Conservation (phyloP, 2,797 vertebrate species). For the Pyrrhura leucotis region DNA sequence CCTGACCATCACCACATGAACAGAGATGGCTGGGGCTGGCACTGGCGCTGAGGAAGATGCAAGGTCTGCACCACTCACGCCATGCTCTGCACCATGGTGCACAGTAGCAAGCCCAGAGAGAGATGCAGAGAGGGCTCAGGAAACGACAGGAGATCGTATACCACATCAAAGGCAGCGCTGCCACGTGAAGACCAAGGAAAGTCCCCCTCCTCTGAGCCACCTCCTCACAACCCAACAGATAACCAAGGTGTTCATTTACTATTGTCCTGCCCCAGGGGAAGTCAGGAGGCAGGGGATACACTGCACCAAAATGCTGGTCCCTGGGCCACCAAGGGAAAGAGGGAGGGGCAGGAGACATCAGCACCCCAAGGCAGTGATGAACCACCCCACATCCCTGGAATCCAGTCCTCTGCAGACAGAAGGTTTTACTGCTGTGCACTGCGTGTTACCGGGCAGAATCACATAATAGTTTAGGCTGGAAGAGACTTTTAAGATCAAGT, state of each 20-base stretch:
- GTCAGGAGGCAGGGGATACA: too few relatives aligned
- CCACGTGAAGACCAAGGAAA: not conserved
- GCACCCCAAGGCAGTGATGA: not conserved
- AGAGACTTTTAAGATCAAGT: not conserved
- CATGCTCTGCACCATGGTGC: not conserved
- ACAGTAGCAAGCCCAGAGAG: not conserved
- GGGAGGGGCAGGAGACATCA: not conserved
- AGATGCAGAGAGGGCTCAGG: not conserved
- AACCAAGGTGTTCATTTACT: not conserved
- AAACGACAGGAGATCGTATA: not conserved
- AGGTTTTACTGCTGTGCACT: not conserved
- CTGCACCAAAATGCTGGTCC: not conserved
- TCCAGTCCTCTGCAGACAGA: not conserved
- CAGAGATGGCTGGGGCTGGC: not conserved
- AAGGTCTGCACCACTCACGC: not conserved
- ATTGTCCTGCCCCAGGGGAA: not conserved
- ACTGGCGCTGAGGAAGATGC: rapidly evolving
- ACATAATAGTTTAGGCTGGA: not conserved
- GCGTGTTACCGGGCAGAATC: not conserved
- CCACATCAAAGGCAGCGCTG: not conserved
- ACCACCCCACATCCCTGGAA: not conserved
- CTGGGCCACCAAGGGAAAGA: not conserved
- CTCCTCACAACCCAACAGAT: not conserved
- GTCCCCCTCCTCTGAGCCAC: not conserved
- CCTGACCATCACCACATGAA: not conserved